Percentiles rank a stretch among this genome's conserved stretches.
These are phyloP conservation scores for Hippocampus kuda DNA, from an alignment of 2,797 vertebrate genomes.

Conservation along the genomic window DNA sequence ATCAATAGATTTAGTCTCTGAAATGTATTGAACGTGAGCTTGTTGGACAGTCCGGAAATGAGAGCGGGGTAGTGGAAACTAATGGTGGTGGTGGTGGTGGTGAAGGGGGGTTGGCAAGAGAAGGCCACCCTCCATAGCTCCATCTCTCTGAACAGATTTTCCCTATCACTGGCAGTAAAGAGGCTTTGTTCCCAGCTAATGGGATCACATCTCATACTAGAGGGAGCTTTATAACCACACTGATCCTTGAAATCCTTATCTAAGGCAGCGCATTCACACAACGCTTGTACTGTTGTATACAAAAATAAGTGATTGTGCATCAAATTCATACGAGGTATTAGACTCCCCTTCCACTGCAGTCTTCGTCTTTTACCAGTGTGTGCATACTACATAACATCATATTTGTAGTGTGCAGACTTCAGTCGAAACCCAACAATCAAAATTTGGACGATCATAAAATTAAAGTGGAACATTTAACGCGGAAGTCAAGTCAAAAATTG, in stretches of 20 bases:
- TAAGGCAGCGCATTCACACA: slow-evolving; percentile 24
- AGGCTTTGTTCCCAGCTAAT: slow-evolving; percentile 73
- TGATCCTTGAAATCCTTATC: slow-evolving; percentile 62
- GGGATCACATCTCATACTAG: slow-evolving; percentile 66
- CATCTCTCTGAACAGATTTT: slow-evolving; percentile 59
- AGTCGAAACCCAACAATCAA: not conserved
- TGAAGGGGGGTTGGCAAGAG: not conserved
- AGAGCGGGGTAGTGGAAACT: slow-evolving; percentile 26
- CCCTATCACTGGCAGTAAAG: slow-evolving; percentile 73
- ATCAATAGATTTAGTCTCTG: slow-evolving; percentile 60
- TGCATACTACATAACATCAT: not conserved
- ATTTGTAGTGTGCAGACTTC: not conserved
- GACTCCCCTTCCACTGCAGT: slow-evolving; percentile 3
- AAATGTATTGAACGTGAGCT: slow-evolving; percentile 60
- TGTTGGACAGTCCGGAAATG: slow-evolving; percentile 58
- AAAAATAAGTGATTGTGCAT: not conserved
- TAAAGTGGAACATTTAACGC: not conserved
- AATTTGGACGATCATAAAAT: not conserved
- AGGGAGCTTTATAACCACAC: slow-evolving; percentile 62
- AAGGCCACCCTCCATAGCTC: not conserved
- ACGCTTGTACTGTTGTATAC: not conserved
- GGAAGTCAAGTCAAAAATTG: not conserved
- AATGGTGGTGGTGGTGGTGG: too few relatives aligned
- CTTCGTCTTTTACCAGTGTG: not conserved
- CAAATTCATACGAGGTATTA: not conserved